Evolutionary conservation across 2,888 invertebrate species (phyloP).

Genomic region (Drosophila mettleri): DNA sequence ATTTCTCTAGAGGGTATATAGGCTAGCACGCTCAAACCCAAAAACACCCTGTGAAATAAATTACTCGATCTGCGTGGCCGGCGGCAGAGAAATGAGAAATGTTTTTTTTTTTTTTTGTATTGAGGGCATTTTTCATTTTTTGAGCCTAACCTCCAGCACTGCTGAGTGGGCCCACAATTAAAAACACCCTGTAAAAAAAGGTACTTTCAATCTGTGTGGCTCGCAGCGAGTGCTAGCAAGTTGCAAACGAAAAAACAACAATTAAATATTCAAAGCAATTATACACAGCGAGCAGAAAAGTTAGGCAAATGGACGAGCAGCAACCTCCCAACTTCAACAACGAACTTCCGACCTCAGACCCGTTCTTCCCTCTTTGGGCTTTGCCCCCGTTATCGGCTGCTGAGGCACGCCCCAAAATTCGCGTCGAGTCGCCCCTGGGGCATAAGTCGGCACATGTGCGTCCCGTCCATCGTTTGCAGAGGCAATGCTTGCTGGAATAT

Average conservation of each 20-base stretch:
- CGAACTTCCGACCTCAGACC: neutral
- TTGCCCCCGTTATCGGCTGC: conserved; percentile 49
- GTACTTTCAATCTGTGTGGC: conserved; percentile 9
- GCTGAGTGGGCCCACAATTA: neutral
- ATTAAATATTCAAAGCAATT: conserved; percentile 74
- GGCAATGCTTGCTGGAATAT: conserved; percentile 31
- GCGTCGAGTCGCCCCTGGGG: conserved; percentile 42
- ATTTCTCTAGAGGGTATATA: neutral
- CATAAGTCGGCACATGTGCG: conserved; percentile 44
- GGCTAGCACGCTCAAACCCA: neutral
- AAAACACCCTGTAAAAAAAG: conserved; percentile 18
- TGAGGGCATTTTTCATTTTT: conserved; percentile 32
- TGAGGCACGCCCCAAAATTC: conserved; percentile 48
- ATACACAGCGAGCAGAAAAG: conserved; percentile 32
- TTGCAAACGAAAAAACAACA: conserved; percentile 39
- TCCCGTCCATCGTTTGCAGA: conserved; percentile 8
- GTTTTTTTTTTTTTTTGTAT: neutral
- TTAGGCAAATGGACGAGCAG: conserved; percentile 12
- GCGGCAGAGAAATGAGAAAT: conserved; percentile 15
- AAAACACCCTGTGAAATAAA: neutral
- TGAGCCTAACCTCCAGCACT: neutral
- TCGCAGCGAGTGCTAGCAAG: conserved; percentile 11
- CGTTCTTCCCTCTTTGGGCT: neutral
- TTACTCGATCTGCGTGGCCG: neutral
- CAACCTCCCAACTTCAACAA: neutral